A percentile compares a stretch with the other conserved stretches of the same genome.
Conservation (phyloP, 2,888 invertebrate species). For the Hypomecis punctinalis region DNA sequence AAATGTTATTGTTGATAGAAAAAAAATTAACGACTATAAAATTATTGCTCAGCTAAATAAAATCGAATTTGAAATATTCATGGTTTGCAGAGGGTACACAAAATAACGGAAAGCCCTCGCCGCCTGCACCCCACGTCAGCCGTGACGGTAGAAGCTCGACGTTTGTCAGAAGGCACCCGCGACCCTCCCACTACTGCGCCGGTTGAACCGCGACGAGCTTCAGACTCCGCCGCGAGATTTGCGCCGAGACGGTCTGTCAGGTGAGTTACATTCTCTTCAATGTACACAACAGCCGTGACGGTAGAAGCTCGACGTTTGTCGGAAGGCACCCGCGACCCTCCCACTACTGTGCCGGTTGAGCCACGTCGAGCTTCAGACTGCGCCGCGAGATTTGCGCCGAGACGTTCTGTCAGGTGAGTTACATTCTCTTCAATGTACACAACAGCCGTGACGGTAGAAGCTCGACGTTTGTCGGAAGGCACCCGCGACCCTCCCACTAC, state of each 20-base stretch:
- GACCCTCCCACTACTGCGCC: constrained; percentile 46
- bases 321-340: constrained; percentile 64
- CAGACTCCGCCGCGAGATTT: constrained; percentile 67
- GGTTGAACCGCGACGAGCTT: constrained; percentile 65
- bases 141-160: constrained; percentile 62
- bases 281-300: constrained; percentile 34
- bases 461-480: constrained; percentile 70
- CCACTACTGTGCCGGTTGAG: constrained; percentile 42
- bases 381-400: constrained; percentile 61
- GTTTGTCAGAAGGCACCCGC: constrained; percentile 69
- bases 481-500: constrained; percentile 53
- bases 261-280: constrained; percentile 43
- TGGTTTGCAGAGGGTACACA: constrained; percentile 67
- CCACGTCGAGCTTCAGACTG: constrained; percentile 73
- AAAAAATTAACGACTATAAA: too few relatives aligned
- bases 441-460: constrained; percentile 54
- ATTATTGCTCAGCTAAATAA: too few relatives aligned
- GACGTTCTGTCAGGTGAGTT: constrained; percentile 71
- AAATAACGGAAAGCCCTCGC: constrained; percentile 74
- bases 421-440: too few relatives aligned
- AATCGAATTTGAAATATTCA: neutral
- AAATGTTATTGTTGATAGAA: too few relatives aligned
- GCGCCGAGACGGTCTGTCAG: constrained; percentile 72
- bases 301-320: constrained; percentile 70
- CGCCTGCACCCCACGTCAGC: constrained; percentile 64